These are phyloP conservation scores for Montipora sp. DNA, from an alignment of 64 coral and sea anemone species.

Conservation along the genomic window DNA sequence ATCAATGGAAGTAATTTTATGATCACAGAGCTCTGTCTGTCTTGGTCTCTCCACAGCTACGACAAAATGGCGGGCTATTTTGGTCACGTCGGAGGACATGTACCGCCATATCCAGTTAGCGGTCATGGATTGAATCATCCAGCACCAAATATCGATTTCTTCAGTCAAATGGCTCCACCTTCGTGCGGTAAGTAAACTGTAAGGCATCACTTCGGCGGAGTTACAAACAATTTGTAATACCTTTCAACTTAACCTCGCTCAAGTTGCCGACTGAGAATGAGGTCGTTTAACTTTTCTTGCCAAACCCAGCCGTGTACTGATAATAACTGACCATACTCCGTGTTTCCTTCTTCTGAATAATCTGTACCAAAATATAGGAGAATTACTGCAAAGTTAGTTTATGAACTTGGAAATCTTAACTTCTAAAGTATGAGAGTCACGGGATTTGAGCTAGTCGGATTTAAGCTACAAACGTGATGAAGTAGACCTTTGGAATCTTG, in stretches of 20 bases:
- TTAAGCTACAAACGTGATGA: neutral
- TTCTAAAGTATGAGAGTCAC: conserved; percentile 20
- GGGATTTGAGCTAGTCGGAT: neutral
- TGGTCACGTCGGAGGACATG: conserved; percentile 62
- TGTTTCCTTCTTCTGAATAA: neutral
- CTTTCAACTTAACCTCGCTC: neutral
- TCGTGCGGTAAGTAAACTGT: conserved; percentile 54
- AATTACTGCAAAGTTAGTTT: neutral
- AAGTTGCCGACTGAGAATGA: neutral
- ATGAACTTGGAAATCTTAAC: neutral
- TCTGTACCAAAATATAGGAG: neutral
- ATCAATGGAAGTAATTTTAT: conserved; percentile 50
- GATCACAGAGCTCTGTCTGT: conserved; percentile 40
- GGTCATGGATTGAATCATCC: conserved; percentile 57
- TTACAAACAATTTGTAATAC: neutral
- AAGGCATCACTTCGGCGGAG: neutral
- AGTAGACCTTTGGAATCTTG: neutral
- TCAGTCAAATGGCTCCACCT: conserved; percentile 60
- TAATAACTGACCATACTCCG: neutral
- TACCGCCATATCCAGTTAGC: conserved; percentile 61
- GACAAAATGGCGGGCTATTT: conserved; percentile 78
- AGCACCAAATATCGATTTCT: conserved; percentile 76
- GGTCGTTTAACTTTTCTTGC: neutral
- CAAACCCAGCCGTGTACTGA: neutral
- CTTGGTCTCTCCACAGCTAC: conserved; percentile 30